These are phyloP conservation scores for Todiramphus chloris DNA, from an alignment of 2,113 vertebrate genomes.

Conservation along the genomic window DNA sequence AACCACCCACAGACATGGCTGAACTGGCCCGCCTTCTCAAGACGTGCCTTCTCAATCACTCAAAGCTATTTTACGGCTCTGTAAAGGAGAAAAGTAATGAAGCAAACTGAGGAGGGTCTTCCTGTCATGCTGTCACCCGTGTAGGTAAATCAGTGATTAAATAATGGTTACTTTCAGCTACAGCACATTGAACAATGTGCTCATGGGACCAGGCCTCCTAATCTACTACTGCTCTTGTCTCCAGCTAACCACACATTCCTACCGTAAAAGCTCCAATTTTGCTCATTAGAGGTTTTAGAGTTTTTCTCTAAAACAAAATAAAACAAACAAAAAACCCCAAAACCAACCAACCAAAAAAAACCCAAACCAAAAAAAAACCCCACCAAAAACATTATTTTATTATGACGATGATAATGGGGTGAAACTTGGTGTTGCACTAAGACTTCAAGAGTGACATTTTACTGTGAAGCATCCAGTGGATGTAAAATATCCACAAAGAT, in stretches of 20 bases:
- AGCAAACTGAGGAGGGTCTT: not conserved
- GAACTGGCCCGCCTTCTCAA: not conserved
- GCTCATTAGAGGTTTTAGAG: not conserved
- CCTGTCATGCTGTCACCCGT: not conserved
- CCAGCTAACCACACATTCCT: not conserved
- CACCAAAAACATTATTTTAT: not conserved
- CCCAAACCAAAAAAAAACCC: not conserved
- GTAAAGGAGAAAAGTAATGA: not conserved
- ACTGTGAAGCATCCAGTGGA: not conserved
- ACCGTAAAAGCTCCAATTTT: not conserved
- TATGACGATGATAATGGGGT: not conserved
- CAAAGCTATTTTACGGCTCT: not conserved
- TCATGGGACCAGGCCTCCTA: not conserved
- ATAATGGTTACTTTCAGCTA: not conserved
- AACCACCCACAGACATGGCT: not conserved
- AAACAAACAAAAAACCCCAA: not conserved
- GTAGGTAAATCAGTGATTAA: not conserved
- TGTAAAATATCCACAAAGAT: not conserved
- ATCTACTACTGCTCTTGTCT: not conserved
- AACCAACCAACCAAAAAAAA: no score
- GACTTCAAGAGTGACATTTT: not conserved
- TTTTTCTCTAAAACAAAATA: not conserved
- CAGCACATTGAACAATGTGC: not conserved
- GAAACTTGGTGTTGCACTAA: not conserved
- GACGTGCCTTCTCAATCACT: not conserved